phyloP scores from a whole-genome alignment of 2,888 invertebrate species.

The Drosophila vallismaia region DNA sequence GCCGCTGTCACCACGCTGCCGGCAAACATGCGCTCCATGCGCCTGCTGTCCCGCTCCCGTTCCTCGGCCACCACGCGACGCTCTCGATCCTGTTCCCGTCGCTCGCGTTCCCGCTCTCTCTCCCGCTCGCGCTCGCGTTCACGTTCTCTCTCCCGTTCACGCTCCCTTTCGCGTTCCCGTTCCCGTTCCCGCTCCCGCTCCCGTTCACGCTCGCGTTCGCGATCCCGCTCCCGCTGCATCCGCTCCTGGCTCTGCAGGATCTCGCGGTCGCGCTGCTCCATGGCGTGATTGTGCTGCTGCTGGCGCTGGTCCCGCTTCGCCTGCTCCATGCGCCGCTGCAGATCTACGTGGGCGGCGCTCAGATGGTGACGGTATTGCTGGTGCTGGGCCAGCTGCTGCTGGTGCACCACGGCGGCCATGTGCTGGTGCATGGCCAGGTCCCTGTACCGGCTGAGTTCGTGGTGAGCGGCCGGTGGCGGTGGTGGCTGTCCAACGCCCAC shows the following conservation, averaged over 20 bases:
- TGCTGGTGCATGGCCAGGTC: conserved; percentile 84
- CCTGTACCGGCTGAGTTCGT: conserved; percentile 84
- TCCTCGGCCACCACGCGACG: conserved; percentile 68
- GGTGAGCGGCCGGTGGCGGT: conserved; percentile 79
- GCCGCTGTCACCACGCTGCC: conserved; percentile 66
- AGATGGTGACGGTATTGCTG: conserved; percentile 72
- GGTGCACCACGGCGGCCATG: conserved; percentile 72
- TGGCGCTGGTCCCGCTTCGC: conserved; percentile 81
- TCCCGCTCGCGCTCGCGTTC: conserved; percentile 53
- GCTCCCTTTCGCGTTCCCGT: conserved; percentile 78
- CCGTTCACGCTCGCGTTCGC: conserved; percentile 23
- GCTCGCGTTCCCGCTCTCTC: conserved; percentile 67
- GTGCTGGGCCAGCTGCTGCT: conserved; percentile 73
- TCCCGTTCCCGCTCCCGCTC: conserved; percentile 52
- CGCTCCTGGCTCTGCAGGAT: conserved; percentile 81
- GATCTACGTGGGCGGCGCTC: conserved; percentile 66
- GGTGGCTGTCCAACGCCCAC: conserved; percentile 41
- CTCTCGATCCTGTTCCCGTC: conserved; percentile 78
- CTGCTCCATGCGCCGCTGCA: conserved; percentile 77
- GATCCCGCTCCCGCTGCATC: conserved; percentile 73
- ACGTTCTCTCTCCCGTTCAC: conserved; percentile 44
- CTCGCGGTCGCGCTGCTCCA: conserved; percentile 79
- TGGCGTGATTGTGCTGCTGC: conserved; percentile 71
- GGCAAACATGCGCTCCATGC: conserved; percentile 78
- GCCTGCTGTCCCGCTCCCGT: conserved; percentile 78